A percentile compares a stretch with the other conserved stretches of the same genome.
Conservation (phyloP, 2,113 vertebrate genomes). For the Ptilorrhoa leucosticta region DNA sequence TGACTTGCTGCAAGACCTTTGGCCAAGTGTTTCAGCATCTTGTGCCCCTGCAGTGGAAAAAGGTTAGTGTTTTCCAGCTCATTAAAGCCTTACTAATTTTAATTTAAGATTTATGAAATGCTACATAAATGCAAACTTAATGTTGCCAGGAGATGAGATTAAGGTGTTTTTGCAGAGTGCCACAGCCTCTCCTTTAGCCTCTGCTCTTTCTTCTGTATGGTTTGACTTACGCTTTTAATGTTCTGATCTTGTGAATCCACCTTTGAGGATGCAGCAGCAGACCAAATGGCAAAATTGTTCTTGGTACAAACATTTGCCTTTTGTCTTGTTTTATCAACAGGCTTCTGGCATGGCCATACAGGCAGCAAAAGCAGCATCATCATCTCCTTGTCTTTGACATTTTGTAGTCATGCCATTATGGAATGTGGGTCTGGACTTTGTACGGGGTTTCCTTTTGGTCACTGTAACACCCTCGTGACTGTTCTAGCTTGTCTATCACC, state of each 20-base stretch:
- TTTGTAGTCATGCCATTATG: neutral
- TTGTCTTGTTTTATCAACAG: neutral
- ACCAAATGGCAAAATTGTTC: neutral
- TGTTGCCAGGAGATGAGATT: neutral
- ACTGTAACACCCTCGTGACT: fast-evolving
- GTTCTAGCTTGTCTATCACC: neutral
- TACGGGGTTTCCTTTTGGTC: neutral
- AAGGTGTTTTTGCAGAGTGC: neutral
- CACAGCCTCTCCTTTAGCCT: neutral
- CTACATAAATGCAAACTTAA: neutral
- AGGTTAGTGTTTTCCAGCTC: neutral
- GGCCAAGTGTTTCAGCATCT: neutral
- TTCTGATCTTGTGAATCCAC: neutral
- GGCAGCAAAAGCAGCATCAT: neutral
- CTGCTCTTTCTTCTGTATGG: neutral
- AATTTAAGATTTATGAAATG: neutral
- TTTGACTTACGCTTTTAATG: neutral
- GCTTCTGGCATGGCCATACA: neutral
- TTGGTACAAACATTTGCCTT: neutral
- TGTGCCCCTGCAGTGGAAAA: neutral
- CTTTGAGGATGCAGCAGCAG: neutral
- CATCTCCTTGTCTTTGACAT: neutral
- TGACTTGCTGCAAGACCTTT: neutral
- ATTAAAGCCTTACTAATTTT: neutral
- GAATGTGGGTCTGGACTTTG: neutral